Evolutionary conservation across 2,797 vertebrate genomes (phyloP), one percentile per base, ranked within the genome.

Genomic region (Hemibagrus guttatus): DNA sequence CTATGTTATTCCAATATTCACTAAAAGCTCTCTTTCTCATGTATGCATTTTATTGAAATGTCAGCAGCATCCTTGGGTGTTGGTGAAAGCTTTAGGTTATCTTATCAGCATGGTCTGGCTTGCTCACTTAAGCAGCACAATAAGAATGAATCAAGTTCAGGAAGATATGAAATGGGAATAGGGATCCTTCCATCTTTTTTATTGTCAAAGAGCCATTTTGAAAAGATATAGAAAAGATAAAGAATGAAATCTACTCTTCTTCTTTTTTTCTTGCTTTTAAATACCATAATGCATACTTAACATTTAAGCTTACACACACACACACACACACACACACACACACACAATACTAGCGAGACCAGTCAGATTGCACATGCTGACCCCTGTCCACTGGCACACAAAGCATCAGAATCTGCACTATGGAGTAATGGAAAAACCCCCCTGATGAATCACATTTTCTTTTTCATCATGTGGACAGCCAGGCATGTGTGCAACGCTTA

Each of bases 1-100:
- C 2, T 39, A 23, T 19, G 52, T 78, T 58, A 35, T 79, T 59
- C 76, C 5, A 26, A 2, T 12, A 59, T 59, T 59, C 31, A 59
- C 54, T 79, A 79, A 79, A 79, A 61, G 56, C 76, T 61, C 21
- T 16, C 17, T 59, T 42, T 59, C n/a, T 16, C 12, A 23, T 19
- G 5, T 52, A 52, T 68, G 46, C n/a, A 54, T 31, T 19, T 54
- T 16, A 59, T 61, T 39, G 12, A 80, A 80, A 80, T 59, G 56
- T 61, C 76, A 80, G 56, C 76, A 39, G 56, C 39, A 26, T 26
- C 76, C 56, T 63, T 63, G 59, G n/a, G 39, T 17, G 26, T 13
- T 64, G 63, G 61, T 28, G 35, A 68, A 82, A 82, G 63, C n/a
- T 68, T 82, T 52, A 82, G 61, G 9, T 82, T 82, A 7, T 83